Percentiles rank a stretch among this genome's conserved stretches.
phyloP scores from a whole-genome alignment of 2,888 invertebrate species.

The Corbicula japonica region DNA sequence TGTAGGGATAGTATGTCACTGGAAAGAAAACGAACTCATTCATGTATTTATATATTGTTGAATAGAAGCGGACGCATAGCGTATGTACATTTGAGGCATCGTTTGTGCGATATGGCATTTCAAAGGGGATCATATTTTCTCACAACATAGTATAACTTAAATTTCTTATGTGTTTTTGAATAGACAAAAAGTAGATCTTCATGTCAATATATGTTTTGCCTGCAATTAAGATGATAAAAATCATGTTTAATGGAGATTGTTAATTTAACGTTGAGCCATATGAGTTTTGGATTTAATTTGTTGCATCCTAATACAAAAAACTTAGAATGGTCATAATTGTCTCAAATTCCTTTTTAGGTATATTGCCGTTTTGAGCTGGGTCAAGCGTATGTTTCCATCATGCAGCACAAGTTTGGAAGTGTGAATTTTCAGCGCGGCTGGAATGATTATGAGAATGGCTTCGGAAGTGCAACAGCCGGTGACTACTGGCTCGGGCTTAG shows the following conservation, averaged over 20 bases:
- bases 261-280: not conserved
- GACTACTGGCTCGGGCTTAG: constrained; percentile 16
- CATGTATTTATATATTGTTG: too few relatives aligned
- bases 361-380: constrained; percentile 18
- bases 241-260: not conserved
- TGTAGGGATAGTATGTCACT: too few relatives aligned
- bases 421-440: constrained; percentile 2
- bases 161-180: not conserved
- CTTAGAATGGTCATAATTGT: not conserved
- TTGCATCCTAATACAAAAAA: not conserved
- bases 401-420: constrained; percentile 20
- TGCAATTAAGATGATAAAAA: not conserved
- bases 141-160: too few relatives aligned
- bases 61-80: too few relatives aligned
- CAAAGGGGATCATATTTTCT: too few relatives aligned
- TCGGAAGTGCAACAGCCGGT: not conserved
- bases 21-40: too few relatives aligned
- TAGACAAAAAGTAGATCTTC: not conserved
- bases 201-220: not conserved
- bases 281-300: not conserved
- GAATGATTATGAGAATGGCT: constrained; percentile 4
- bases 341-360: not conserved
- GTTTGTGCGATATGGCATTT: too few relatives aligned
- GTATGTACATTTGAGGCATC: too few relatives aligned
- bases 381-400: not conserved